phyloP scores from a whole-genome alignment of 2,113 vertebrate species.

The Progne subis region DNA sequence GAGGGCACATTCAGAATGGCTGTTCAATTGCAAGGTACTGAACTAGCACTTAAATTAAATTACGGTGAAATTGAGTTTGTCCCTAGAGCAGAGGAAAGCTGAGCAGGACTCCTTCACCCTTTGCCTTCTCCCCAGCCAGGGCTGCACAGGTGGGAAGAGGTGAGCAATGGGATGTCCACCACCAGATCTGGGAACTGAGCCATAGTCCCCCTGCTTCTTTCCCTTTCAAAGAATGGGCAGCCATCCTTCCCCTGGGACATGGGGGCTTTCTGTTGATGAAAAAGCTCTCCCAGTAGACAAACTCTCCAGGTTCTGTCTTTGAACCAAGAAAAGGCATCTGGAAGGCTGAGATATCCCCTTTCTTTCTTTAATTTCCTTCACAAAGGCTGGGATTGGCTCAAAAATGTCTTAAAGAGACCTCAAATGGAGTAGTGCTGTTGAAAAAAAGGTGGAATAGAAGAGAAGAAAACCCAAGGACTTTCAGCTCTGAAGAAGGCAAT shows the following conservation, averaged over 20 bases:
- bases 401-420: background rate
- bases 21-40: slow-evolving; percentile 15
- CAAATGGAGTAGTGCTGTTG: background rate
- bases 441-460: background rate
- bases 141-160: background rate
- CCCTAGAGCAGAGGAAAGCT: background rate
- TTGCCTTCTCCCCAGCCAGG: background rate
- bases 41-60: slow-evolving; percentile 31
- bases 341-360: background rate
- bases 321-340: background rate
- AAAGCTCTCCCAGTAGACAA: background rate
- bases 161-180: fast-evolving
- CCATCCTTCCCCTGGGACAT: background rate
- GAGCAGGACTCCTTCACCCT: background rate
- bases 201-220: background rate
- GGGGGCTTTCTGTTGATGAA: background rate
- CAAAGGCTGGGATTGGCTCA: background rate
- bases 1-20: background rate
- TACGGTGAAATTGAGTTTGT: background rate
- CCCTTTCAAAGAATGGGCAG: background rate
- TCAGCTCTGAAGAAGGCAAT: background rate
- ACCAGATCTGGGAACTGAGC: background rate
- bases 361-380: background rate
- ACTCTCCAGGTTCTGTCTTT: background rate
- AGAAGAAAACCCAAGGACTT: background rate